phyloP scores from a whole-genome alignment of 1,140 invertebrate species.

The Drosophila arawakana region DNA sequence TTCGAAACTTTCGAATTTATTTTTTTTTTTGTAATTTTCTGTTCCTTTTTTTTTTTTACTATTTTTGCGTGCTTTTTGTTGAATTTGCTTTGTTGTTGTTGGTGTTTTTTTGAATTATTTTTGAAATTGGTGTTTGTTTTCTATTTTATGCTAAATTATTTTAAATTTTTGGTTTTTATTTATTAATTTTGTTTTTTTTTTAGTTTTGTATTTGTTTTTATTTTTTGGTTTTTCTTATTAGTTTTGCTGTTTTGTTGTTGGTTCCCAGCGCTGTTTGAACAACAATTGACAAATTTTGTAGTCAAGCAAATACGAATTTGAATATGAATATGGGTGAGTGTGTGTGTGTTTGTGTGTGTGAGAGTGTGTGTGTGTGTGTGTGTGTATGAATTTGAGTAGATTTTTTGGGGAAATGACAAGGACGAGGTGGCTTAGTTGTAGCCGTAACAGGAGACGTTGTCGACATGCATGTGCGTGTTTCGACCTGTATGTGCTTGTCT shows the following conservation, averaged over 20 bases:
- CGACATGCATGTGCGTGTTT: slow-evolving; percentile 25
- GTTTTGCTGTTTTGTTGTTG: slow-evolving; percentile 39
- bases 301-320: not conserved
- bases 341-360: not conserved
- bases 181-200: slow-evolving; percentile 24
- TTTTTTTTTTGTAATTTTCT: slow-evolving; percentile 28
- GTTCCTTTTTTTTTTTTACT: slow-evolving; percentile 15
- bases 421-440: not conserved
- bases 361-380: not conserved
- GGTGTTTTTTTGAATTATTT: slow-evolving; percentile 25
- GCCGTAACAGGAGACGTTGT: slow-evolving; percentile 19
- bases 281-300: slow-evolving; percentile 16
- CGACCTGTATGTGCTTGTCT: slow-evolving; percentile 10
- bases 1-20: not conserved
- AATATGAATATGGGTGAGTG: slow-evolving; percentile 7
- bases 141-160: slow-evolving; percentile 14
- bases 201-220: not conserved
- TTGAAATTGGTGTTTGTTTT: slow-evolving; percentile 26
- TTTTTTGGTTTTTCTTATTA: slow-evolving; percentile 12
- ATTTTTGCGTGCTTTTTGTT: slow-evolving; percentile 25
- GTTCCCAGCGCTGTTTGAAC: slow-evolving; percentile 42
- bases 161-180: slow-evolving; percentile 14
- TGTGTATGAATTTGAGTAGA: not conserved
- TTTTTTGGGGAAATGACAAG: not conserved
- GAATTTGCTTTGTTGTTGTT: slow-evolving; percentile 26